Percentiles rank a stretch among this genome's conserved stretches.
phyloP scores from a whole-genome alignment of 1,140 invertebrate genomes.

The Panagrolaimus sp. region DNA sequence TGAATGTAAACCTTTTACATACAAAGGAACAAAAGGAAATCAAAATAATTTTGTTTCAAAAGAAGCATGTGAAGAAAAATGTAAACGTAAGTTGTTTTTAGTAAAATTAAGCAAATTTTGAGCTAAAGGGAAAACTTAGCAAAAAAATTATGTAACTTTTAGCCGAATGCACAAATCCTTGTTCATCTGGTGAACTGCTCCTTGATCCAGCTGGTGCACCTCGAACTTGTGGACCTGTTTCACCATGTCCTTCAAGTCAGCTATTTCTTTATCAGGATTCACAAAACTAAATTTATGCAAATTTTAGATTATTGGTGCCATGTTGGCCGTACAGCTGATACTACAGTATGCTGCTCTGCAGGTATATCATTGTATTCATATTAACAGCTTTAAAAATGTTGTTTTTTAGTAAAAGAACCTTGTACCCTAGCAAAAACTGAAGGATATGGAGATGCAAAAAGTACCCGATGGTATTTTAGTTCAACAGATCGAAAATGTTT shows the following conservation, averaged over 20 bases:
- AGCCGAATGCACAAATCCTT: slow-evolving; percentile 50
- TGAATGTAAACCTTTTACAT: slow-evolving; percentile 51
- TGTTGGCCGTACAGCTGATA: slow-evolving; percentile 47
- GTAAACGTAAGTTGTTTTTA: slow-evolving; percentile 23
- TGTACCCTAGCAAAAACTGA: slow-evolving; percentile 47
- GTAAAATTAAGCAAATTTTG: too few species aligned
- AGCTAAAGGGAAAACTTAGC: too few species aligned
- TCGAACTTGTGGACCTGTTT: slow-evolving; percentile 40
- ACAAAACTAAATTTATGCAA: too few species aligned
- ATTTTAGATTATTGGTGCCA: slow-evolving; percentile 53
- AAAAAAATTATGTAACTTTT: slow-evolving; percentile 4
- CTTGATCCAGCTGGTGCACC: slow-evolving; percentile 43
- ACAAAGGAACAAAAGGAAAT: slow-evolving; percentile 50
- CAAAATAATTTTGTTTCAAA: slow-evolving; percentile 47
- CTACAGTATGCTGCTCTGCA: slow-evolving; percentile 54
- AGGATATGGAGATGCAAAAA: slow-evolving; percentile 39
- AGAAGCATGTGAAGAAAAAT: slow-evolving; percentile 31
- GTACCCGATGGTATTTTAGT: slow-evolving; percentile 51
- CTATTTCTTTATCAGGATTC: too few species aligned
- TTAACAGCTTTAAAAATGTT: slow-evolving; percentile 13
- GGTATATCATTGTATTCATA: slow-evolving; percentile 21
- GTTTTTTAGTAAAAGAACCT: slow-evolving; percentile 37
- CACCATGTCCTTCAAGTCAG: slow-evolving; percentile 46
- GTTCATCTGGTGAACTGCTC: slow-evolving; percentile 45
- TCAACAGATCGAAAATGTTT: slow-evolving; percentile 42